Percentiles rank a stretch among this genome's conserved stretches.
These are phyloP conservation scores for Pelvicachromis taeniatus DNA, from an alignment of 2,113 vertebrate species.

Conservation along the genomic window DNA sequence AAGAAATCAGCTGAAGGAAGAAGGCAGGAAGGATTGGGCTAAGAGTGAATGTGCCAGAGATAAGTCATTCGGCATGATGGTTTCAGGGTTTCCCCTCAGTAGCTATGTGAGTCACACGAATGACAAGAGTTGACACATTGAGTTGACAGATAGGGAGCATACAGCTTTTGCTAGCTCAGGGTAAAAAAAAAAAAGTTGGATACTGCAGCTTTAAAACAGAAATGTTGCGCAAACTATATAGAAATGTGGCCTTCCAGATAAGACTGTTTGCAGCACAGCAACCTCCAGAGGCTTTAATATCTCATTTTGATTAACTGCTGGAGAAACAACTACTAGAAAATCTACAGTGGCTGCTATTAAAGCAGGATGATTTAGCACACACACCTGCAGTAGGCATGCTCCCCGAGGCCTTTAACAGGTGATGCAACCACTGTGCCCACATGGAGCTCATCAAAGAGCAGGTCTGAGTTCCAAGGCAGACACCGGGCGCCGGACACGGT, in stretches of 20 bases:
- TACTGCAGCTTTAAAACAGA: background rate
- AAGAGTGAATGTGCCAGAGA: background rate
- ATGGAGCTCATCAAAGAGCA: slow-evolving; percentile 81
- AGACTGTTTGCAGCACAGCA: background rate
- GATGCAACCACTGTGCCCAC: slow-evolving; percentile 64
- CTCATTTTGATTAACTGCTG: background rate
- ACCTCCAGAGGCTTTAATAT: background rate
- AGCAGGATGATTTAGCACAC: slow-evolving; percentile 11
- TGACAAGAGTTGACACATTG: background rate
- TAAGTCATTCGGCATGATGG: background rate
- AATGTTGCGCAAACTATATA: background rate
- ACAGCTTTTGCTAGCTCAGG: background rate
- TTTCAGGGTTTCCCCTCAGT: background rate
- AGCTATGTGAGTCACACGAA: background rate
- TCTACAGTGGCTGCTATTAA: background rate
- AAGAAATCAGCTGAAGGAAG: slow-evolving; percentile 4
- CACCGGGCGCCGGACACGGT: slow-evolving; percentile 78
- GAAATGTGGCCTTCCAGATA: background rate
- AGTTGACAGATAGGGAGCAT: background rate
- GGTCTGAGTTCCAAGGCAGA: slow-evolving; percentile 85
- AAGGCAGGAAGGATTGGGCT: background rate
- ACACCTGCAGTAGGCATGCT: slow-evolving; percentile 88
- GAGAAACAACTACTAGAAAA: background rate
- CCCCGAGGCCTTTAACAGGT: slow-evolving; percentile 77
- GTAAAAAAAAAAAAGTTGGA: background rate